Evolutionary conservation across 2,113 vertebrate species (phyloP).

Genomic region (Montifringilla adamsi): DNA sequence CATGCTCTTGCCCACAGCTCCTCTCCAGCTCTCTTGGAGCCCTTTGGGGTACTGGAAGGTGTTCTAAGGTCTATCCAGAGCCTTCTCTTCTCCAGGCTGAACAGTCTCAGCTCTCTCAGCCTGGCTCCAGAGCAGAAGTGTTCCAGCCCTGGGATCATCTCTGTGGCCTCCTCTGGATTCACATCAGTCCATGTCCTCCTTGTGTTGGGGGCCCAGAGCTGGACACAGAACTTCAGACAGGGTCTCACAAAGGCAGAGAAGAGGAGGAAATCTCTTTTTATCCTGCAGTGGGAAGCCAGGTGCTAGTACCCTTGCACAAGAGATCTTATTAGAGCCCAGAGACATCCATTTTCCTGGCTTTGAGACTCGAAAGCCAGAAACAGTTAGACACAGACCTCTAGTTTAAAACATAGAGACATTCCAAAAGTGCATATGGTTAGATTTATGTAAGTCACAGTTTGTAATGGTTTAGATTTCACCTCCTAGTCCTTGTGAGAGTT

Average conservation of each 20-base stretch:
- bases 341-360: neutral
- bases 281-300: neutral
- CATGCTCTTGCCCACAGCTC: neutral
- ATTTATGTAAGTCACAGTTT: constrained; percentile 36
- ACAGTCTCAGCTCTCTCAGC: neutral
- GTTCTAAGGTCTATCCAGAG: neutral
- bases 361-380: neutral
- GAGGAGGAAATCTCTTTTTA: neutral
- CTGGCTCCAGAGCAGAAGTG: neutral
- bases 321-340: neutral
- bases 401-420: constrained; percentile 14
- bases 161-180: neutral
- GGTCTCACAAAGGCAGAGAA: neutral
- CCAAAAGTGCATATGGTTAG: constrained; percentile 19
- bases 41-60: neutral
- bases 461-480: constrained; percentile 44
- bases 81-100: neutral
- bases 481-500: constrained; percentile 32
- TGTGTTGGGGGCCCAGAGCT: neutral
- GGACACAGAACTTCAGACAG: neutral
- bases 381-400: neutral
- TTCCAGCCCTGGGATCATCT: neutral
- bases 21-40: neutral
- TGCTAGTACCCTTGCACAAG: neutral
- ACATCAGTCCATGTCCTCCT: neutral